Evolutionary conservation across 2,888 invertebrate species (phyloP), one percentile per base, ranked within the genome.

Genomic region (Phlogophora meticulosa): DNA sequence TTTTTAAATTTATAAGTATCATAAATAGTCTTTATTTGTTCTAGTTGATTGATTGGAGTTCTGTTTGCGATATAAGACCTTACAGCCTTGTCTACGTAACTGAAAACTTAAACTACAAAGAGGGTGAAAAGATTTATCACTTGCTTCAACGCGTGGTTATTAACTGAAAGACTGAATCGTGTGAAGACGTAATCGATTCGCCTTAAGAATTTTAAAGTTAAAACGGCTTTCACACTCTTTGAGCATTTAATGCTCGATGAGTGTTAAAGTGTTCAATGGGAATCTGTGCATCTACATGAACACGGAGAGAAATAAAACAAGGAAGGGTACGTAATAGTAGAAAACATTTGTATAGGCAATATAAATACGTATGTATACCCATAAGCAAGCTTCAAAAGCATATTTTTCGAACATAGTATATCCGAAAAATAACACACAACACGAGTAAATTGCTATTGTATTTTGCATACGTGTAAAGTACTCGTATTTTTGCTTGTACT

Each of bases 121-220:
- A 38, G 43, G 20, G 17, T 48, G 64, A 49, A 53, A 58, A 36
- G 17, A 62, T 62, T 42, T 57, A n/a, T n/a, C 45, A 63, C 42
- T 15, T 62, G 55, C 45, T 58, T 38, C 43, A 36, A 73, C 36
- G 65, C 43, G 73, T 45, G 53, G 28, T 57, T 24, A 75, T 38
- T 49, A 45, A 64, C 53, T 64, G 63, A 69, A 72, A 68, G 55
- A 52, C 61, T 61, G 61, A 56, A 9, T 48, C 40, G 55, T 60
- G 51, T 49, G 55, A 58, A 46, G 32, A 43, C 20, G 45, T 67
- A 66, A 78, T 49, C 40, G 57, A 49, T 67, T 60, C 49, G 49
- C 43, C 65, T 49, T 46, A 24, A 58, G 74, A 58, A 43, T 72
- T 38, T n/a, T 40, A 36, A 63, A 72, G 42, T 48, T 15, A 49